phyloP scores from a whole-genome alignment of 2,888 invertebrate species.

The Agrotis segetum region DNA sequence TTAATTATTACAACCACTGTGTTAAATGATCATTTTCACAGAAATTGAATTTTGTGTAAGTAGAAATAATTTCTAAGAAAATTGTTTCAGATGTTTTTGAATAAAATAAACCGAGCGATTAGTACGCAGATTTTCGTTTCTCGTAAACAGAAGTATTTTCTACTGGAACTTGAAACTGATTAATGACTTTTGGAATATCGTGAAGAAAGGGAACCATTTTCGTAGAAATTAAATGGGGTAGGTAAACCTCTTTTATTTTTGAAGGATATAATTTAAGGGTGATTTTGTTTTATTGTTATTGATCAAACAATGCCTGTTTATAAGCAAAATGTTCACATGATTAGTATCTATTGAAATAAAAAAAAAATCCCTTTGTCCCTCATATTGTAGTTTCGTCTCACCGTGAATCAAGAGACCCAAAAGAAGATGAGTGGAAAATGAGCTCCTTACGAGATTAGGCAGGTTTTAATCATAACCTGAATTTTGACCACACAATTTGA shows the following conservation, averaged over 20 bases:
- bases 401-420: no score
- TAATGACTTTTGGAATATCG: slow-evolving; percentile 4
- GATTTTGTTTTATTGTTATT: no score
- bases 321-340: no score
- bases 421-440: no score
- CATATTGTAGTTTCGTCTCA: no score
- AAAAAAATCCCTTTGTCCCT: no score
- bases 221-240: not conserved
- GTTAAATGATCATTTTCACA: slow-evolving; percentile 11
- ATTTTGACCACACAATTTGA: no score
- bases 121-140: not conserved
- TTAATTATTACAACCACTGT: not conserved
- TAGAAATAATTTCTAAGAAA: slow-evolving; percentile 12
- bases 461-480: no score
- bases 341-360: no score
- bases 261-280: no score
- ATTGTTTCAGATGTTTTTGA: slow-evolving; percentile 13
- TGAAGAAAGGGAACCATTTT: not conserved
- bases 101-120: not conserved
- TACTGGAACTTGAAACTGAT: not conserved
- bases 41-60: slow-evolving; percentile 12
- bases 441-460: no score
- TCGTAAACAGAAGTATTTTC: not conserved
- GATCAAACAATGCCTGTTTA: no score
- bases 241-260: not conserved